Evolutionary conservation across 2,113 vertebrate genomes (phyloP), one percentile per base, ranked within the genome.

Genomic region (Cisticola juncidis): DNA sequence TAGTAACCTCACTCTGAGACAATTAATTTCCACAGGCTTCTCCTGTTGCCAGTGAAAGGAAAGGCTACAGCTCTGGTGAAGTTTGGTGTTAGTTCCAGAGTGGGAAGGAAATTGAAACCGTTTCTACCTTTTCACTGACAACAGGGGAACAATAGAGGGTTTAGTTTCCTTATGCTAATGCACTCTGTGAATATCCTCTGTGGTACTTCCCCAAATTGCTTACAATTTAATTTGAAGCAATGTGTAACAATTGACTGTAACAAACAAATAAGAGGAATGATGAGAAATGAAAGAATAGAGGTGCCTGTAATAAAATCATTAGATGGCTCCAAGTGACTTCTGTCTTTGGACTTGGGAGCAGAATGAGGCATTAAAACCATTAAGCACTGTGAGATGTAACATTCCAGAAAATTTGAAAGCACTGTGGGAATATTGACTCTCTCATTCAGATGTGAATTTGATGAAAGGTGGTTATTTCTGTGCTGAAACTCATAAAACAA

Each of bases 201-300:
- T 66, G 40, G 29, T 77, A 54, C 45, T 90, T 92, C 17, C 68
- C 33, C 14, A 51, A n/a, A 83, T 44, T 77, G 56, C 88, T 88
- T 90, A 60, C 50, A 82, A 69, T 77, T 94, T 85, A 92, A 94
- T 94, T 95, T 87, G 70, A 77, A 94, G 45, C 36, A 87, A 66
- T 44, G 80, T 1, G 0, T 94, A 80, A 82, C 53, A 80, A 70
- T 94, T 57, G 70, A 69, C 70, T 87, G 48, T 79, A 85, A 65
- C 76, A 92, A 93, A 93, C 58, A 94, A 94, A 93, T 73, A 83
- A 25, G 44, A 80, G 28, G 29, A 83, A 73, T 38, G 51, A 86
- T 94, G 58, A 93, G 86, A 90, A 92, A 73, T 73, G 42, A 33
- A 88, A 62, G 79, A 94, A 80, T 25, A 70, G 74, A 93, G 68